phyloP scores from a whole-genome alignment of 1,140 invertebrate genomes.

The Zaprionus capensis region DNA sequence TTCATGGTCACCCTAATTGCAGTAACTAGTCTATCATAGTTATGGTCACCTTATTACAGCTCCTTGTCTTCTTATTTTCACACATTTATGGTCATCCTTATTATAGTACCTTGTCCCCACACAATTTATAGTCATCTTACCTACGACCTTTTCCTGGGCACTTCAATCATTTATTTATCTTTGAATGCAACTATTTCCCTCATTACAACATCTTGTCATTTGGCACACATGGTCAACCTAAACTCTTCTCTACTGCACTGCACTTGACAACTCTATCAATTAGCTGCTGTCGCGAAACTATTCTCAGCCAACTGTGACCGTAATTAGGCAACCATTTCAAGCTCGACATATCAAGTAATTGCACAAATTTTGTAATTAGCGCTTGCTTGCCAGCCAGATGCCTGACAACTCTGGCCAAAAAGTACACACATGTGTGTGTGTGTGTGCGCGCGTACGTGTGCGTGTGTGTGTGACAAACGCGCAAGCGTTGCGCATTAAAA shows the following conservation, averaged over 20 bases:
- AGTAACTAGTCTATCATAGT: no score
- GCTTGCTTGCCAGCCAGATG: slow-evolving; percentile 31
- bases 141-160: no score
- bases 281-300: slow-evolving; percentile 7
- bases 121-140: no score
- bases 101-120: no score
- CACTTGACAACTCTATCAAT: slow-evolving; percentile 26
- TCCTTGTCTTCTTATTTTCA: no score
- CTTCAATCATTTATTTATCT: neutral
- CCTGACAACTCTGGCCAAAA: slow-evolving; percentile 35
- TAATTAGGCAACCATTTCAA: slow-evolving; percentile 27
- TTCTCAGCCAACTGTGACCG: slow-evolving; percentile 8
- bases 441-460: no score
- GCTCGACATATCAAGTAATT: slow-evolving; percentile 29
- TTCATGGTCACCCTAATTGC: no score
- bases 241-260: neutral
- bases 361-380: slow-evolving; percentile 38
- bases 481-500: slow-evolving; percentile 51
- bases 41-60: no score
- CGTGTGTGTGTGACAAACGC: neutral
- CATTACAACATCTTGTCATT: neutral
- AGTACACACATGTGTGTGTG: no score
- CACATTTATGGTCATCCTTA: no score
- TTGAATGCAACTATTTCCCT: no score
- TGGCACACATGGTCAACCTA: slow-evolving; percentile 3